Evolutionary conservation across 2,797 vertebrate genomes (phyloP).

Genomic region (Philypnodon macrostomus): DNA sequence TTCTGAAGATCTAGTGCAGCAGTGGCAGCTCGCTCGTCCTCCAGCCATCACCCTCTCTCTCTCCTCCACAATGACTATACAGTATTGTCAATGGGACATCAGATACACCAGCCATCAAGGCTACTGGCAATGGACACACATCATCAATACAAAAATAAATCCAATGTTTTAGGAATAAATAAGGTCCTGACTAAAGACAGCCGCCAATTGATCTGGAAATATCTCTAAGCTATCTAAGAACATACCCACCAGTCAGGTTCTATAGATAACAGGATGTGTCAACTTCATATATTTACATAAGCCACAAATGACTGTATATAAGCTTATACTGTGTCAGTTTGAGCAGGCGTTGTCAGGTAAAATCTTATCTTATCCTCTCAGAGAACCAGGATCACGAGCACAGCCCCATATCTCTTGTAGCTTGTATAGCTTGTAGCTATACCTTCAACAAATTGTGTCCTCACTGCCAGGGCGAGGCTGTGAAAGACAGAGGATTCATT

Average conservation of each 20-base stretch:
- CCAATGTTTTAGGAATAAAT: too few relatives aligned
- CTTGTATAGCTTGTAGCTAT: slow-evolving; percentile 68
- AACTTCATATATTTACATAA: too few relatives aligned
- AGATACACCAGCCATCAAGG: slow-evolving; percentile 61
- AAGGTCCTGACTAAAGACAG: slow-evolving; percentile 3
- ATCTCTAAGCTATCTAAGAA: neutral
- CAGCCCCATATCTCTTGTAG: slow-evolving; percentile 52
- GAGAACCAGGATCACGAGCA: slow-evolving; percentile 86
- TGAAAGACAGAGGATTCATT: slow-evolving; percentile 74
- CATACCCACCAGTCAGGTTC: slow-evolving; percentile 16
- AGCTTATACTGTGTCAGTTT: slow-evolving; percentile 16
- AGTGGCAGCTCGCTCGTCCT: slow-evolving; percentile 55
- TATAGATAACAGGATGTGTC: slow-evolving; percentile 5
- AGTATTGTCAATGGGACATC: slow-evolving; percentile 64
- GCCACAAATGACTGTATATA: too few relatives aligned
- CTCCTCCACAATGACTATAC: slow-evolving; percentile 54
- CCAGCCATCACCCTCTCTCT: slow-evolving; percentile 56
- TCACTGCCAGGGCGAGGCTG: slow-evolving; percentile 57
- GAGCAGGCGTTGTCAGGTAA: slow-evolving; percentile 62
- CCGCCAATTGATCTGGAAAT: slow-evolving; percentile 16
- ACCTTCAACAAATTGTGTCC: slow-evolving; percentile 62
- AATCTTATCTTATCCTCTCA: slow-evolving; percentile 84
- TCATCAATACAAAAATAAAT: too few relatives aligned
- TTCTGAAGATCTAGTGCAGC: slow-evolving; percentile 57
- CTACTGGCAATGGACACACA: slow-evolving; percentile 16